Evolutionary conservation across 2,797 vertebrate genomes (phyloP).

Genomic region (Spinibarbus caldwelli): DNA sequence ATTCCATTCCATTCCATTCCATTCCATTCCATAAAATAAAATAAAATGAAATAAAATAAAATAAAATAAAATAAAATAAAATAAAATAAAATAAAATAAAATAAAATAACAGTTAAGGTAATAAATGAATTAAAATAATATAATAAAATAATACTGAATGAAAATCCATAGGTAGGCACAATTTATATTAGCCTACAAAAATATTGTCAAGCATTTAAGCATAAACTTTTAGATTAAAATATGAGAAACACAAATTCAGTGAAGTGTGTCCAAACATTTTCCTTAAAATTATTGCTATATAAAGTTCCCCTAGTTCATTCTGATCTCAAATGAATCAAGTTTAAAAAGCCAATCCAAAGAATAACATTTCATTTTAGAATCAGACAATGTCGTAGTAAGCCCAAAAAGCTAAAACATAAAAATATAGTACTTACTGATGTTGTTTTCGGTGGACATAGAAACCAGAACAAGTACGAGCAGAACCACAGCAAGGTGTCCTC

Average conservation of each 20-base stretch:
- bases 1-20: no score
- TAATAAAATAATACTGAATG: neutral
- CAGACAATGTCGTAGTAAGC: neutral
- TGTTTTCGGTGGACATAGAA: slow-evolving; percentile 67
- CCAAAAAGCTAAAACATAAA: neutral
- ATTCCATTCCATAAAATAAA: no score
- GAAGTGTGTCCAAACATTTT: neutral
- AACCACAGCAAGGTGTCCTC: slow-evolving; percentile 62
- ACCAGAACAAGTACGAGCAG: slow-evolving; percentile 71
- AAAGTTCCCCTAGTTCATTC: neutral
- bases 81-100: neutral
- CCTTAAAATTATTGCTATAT: neutral
- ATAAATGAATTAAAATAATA: neutral
- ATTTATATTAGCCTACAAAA: neutral
- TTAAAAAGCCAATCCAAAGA: neutral
- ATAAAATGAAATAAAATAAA: no score
- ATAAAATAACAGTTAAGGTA: neutral
- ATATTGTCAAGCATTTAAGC: neutral
- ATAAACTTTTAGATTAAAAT: neutral
- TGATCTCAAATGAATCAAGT: neutral
- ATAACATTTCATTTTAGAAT: neutral
- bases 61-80: no score
- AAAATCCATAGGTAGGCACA: neutral
- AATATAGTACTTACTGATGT: slow-evolving; percentile 67
- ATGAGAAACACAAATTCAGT: neutral